Evolutionary conservation across 2,113 vertebrate species (phyloP), one percentile per base, ranked within the genome.

Genomic region (Phalacrocorax carbo): DNA sequence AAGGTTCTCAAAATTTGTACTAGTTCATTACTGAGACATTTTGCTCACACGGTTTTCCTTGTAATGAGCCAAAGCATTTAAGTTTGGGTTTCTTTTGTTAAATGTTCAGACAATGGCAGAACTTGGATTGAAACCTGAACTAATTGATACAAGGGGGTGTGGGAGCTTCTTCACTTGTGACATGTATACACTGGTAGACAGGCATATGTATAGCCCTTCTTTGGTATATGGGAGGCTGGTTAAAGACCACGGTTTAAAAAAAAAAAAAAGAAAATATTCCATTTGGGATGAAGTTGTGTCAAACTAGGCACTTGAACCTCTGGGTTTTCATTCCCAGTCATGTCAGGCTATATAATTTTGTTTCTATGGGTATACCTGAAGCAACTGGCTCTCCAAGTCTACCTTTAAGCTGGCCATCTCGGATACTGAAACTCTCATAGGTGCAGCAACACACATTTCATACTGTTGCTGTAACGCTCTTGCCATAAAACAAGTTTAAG

Each of bases 401-500:
- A 15, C 27, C 34, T 64, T 60, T 19, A 18, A 65, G 40, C 46
- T 72, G 82, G 22, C 60, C 17, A 6, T 27, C 81, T 82, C 34
- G 9, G 65, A 32, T 64, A 0, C 73, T 52, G 78, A 32, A 68
- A 11, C 51, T 62, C n/a, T 52, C 4, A 17, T n/a, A 64, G 55
- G 19, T 2, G 8, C 44, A 55, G 87, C 40, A 69, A 27, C 2
- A 0, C 6, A 7, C 2, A 2, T 15, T 61, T 70, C 62, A 1
- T 27, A 3, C n/a, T 14, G 42, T 22, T 83, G 69, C 22, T 25
- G 4, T 27, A 8, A 26, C 13, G n/a, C 68, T 86, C 19, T 60
- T 68, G 60, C 72, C 30, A 15, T 32, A 17, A 44, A 61, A n/a
- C 44, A 51, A 82, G 30, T 55, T 64, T 2, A 3, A 81, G 46